These are phyloP conservation scores for Lerista edwardsae DNA, from an alignment of 2,797 vertebrate genomes.

Conservation along the genomic window DNA sequence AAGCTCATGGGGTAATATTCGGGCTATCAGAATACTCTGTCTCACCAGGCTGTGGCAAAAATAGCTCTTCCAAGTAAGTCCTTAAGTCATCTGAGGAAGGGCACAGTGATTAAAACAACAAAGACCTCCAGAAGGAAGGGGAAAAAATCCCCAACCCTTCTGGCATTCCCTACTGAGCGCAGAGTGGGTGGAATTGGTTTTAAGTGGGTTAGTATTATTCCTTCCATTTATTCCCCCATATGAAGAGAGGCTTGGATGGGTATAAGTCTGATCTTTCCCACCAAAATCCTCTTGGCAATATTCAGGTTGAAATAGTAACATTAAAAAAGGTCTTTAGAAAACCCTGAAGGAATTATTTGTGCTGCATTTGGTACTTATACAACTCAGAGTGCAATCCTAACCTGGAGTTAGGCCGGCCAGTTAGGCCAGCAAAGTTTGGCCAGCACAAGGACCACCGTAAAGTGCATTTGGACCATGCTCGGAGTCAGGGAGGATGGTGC, in stretches of 20 bases:
- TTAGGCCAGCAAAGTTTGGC: no score
- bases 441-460: no score
- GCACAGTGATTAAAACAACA: no score
- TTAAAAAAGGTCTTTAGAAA: slow-evolving; percentile 32
- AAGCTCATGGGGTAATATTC: no score
- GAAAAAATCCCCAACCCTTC: neutral
- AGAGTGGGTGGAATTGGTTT: neutral
- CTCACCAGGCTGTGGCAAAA: no score
- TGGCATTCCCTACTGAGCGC: neutral
- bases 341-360: neutral
- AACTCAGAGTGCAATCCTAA: no score
- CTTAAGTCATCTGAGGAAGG: no score
- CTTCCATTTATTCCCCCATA: neutral
- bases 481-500: no score
- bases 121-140: neutral
- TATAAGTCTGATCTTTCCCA: neutral
- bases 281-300: neutral
- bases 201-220: neutral
- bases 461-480: no score
- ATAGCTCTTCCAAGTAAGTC: no score
- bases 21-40: no score
- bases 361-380: slow-evolving; percentile 8
- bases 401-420: no score
- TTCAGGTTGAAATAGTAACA: slow-evolving; percentile 8
- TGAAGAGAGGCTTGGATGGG: neutral